phyloP scores from a whole-genome alignment of 37 sponge, comb jelly and placozoan species.

The Cliona cf. orientalis region DNA sequence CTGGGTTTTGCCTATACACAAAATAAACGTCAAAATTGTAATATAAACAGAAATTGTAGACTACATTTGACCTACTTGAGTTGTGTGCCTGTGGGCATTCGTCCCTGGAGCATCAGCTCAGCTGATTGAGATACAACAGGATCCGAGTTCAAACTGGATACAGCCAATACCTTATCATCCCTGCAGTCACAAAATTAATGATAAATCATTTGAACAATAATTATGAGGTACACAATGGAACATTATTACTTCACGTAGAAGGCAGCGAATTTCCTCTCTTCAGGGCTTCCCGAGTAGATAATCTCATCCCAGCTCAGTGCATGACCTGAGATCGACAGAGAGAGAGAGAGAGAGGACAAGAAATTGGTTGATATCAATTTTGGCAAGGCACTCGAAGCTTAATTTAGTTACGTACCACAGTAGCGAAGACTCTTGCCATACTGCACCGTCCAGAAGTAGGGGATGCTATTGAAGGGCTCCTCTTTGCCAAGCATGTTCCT shows the following conservation, averaged over 20 bases:
- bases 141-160: conserved; percentile 65
- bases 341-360: not conserved
- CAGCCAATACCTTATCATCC: conserved; percentile 83
- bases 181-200: conserved; percentile 6
- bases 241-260: conserved; percentile 69
- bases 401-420: conserved; percentile 74
- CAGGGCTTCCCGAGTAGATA: conserved; percentile 76
- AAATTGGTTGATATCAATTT: not conserved
- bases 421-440: conserved; percentile 92
- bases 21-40: not conserved
- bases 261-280: conserved; percentile 84
- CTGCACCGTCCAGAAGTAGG: conserved; percentile 95
- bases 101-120: conserved; percentile 77
- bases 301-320: conserved; percentile 85
- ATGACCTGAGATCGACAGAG: conserved; percentile 50
- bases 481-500: conserved; percentile 83
- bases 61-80: conserved; percentile 48
- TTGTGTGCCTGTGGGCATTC: conserved; percentile 63
- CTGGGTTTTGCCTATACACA: conserved; percentile 26
- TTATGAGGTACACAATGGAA: not conserved
- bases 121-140: conserved; percentile 81
- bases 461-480: conserved; percentile 74
- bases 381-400: not conserved
- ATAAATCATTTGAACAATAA: not conserved
- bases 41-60: not conserved